Evolutionary conservation across 2,888 invertebrate genomes (phyloP).

Genomic region (Pterostichus madidus): DNA sequence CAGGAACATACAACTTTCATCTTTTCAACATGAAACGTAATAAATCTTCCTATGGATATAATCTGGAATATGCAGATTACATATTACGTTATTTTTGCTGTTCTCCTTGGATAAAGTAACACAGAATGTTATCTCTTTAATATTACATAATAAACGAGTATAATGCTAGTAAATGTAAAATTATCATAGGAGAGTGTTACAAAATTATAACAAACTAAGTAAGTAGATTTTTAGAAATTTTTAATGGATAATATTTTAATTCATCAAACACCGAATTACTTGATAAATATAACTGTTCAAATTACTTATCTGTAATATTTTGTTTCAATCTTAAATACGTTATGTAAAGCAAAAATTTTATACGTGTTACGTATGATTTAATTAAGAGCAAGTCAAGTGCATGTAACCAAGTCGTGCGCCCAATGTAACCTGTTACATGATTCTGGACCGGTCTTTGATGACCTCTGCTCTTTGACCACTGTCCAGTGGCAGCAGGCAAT

Average conservation of each 20-base stretch:
- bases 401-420: too few relatives aligned
- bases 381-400: background rate
- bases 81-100: slow-evolving; percentile 10
- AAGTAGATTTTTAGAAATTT: too few relatives aligned
- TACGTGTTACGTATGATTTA: background rate
- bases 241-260: too few relatives aligned
- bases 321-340: too few relatives aligned
- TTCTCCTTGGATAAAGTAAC: slow-evolving; percentile 20
- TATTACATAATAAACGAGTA: background rate
- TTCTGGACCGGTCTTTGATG: background rate
- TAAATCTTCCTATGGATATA: slow-evolving; percentile 31
- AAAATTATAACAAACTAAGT: background rate
- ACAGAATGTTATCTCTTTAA: background rate
- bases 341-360: background rate
- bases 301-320: too few relatives aligned
- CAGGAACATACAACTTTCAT: slow-evolving; percentile 51
- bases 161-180: too few relatives aligned
- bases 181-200: background rate
- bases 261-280: too few relatives aligned
- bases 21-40: slow-evolving; percentile 36
- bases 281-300: too few relatives aligned
- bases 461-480: slow-evolving; percentile 23
- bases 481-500: background rate
- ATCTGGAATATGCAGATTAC: slow-evolving; percentile 32
- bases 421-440: slow-evolving; percentile 44